Conservation (phyloP, 1,140 invertebrate genomes). For the Ceratina australensis region DNA sequence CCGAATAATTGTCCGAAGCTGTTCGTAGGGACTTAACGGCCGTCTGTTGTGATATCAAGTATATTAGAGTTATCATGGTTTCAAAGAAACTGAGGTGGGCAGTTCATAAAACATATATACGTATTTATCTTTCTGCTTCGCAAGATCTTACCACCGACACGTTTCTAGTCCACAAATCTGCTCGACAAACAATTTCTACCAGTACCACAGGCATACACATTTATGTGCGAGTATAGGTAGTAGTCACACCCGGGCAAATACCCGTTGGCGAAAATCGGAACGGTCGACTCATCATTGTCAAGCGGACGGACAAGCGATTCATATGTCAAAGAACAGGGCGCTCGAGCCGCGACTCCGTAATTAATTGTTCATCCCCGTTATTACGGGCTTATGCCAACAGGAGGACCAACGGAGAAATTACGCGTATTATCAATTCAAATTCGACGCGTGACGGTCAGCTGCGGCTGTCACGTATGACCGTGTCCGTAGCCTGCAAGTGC, state of each 20-base stretch:
- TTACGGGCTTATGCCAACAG: slow-evolving; percentile 25
- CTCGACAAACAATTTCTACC: slow-evolving; percentile 1
- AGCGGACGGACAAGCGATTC: not conserved
- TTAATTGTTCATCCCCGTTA: slow-evolving; percentile 38
- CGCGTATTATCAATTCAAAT: slow-evolving; percentile 58
- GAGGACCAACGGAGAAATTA: slow-evolving; percentile 39
- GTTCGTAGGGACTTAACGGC: too few relatives aligned
- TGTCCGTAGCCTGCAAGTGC: slow-evolving; percentile 46
- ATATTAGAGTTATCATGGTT: too few relatives aligned
- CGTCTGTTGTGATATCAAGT: too few relatives aligned
- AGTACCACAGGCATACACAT: not conserved
- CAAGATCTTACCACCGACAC: too few relatives aligned
- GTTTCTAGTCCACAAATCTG: not conserved
- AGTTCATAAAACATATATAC: too few relatives aligned
- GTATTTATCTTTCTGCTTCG: too few relatives aligned
- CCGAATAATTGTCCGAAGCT: too few relatives aligned
- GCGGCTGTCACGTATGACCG: slow-evolving; percentile 54
- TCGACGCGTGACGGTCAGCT: slow-evolving; percentile 49
- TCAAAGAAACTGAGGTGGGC: too few relatives aligned
- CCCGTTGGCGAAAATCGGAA: not conserved
- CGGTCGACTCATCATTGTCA: not conserved
- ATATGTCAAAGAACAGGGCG: slow-evolving; percentile 21
- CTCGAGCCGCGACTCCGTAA: slow-evolving; percentile 3
- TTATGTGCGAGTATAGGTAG: not conserved
- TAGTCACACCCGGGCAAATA: not conserved